A percentile compares a stretch with the other conserved stretches of the same genome.
These are phyloP conservation scores for Ceratotherium simum DNA, from an alignment of 2,113 vertebrate genomes.

Conservation along the genomic window DNA sequence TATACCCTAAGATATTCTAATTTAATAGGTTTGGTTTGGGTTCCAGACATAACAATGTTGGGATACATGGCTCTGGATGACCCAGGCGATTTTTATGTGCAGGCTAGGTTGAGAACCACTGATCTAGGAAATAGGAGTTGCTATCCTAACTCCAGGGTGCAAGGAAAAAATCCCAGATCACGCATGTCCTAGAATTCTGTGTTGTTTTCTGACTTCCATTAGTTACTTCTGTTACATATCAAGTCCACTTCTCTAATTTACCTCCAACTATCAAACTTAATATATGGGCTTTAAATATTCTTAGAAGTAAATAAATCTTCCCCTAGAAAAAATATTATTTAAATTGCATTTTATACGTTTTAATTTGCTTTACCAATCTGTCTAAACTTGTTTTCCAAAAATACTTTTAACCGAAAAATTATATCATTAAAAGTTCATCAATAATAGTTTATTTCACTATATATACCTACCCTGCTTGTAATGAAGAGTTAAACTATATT, in stretches of 20 bases:
- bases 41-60: background rate
- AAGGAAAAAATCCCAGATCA: background rate
- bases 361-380: conserved; percentile 54
- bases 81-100: background rate
- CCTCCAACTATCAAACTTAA: conserved; percentile 2
- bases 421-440: conserved; percentile 48
- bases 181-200: background rate
- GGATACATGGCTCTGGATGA: background rate
- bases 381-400: conserved; percentile 57
- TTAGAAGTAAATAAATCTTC: conserved; percentile 42
- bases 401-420: conserved; percentile 60
- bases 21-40: background rate
- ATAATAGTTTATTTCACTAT: conserved; percentile 40
- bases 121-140: background rate
- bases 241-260: background rate
- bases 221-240: background rate
- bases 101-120: background rate
- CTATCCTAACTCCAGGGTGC: background rate
- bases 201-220: conserved; percentile 28
- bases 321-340: conserved; percentile 41
- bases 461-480: conserved; percentile 2
- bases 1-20: background rate
- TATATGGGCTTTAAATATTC: background rate
- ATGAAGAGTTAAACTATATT: conserved; percentile 37
- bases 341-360: conserved; percentile 45